phyloP scores from a whole-genome alignment of 2,113 vertebrate species.

The Barbus barbus region DNA sequence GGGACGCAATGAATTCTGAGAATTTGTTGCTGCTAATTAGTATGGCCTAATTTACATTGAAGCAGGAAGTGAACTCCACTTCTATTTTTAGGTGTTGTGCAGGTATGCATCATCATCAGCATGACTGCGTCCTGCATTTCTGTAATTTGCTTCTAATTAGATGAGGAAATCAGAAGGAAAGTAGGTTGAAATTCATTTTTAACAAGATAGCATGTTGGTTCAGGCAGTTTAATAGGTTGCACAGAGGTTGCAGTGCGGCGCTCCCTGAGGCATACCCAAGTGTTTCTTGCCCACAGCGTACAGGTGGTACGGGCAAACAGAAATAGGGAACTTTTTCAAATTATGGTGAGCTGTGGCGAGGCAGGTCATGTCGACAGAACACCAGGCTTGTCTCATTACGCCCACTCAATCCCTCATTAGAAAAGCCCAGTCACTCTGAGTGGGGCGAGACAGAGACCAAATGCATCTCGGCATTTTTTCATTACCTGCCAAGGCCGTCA shows the following conservation, averaged over 20 bases:
- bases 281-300: slow-evolving; percentile 41
- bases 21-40: slow-evolving; percentile 59
- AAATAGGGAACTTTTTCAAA: slow-evolving; percentile 44
- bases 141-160: slow-evolving; percentile 59
- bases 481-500: slow-evolving; percentile 45
- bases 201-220: slow-evolving; percentile 35
- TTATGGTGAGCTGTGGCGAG: slow-evolving; percentile 40
- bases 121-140: slow-evolving; percentile 51
- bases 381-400: slow-evolving; percentile 56
- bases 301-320: slow-evolving; percentile 34
- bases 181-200: slow-evolving; percentile 51
- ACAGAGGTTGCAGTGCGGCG: slow-evolving; percentile 32
- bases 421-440: slow-evolving; percentile 34
- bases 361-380: slow-evolving; percentile 22
- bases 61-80: slow-evolving; percentile 44
- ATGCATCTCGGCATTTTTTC: slow-evolving; percentile 49
- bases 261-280: slow-evolving; percentile 36
- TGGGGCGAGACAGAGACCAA: slow-evolving; percentile 47
- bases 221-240: slow-evolving; percentile 40
- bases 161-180: slow-evolving; percentile 58
- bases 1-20: slow-evolving; percentile 47
- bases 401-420: slow-evolving; percentile 51
- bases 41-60: slow-evolving; percentile 54
- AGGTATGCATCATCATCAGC: slow-evolving; percentile 67
- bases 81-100: slow-evolving; percentile 59